Evolutionary conservation across 2,113 vertebrate genomes (phyloP).

Genomic region (Eulemur rufifrons): DNA sequence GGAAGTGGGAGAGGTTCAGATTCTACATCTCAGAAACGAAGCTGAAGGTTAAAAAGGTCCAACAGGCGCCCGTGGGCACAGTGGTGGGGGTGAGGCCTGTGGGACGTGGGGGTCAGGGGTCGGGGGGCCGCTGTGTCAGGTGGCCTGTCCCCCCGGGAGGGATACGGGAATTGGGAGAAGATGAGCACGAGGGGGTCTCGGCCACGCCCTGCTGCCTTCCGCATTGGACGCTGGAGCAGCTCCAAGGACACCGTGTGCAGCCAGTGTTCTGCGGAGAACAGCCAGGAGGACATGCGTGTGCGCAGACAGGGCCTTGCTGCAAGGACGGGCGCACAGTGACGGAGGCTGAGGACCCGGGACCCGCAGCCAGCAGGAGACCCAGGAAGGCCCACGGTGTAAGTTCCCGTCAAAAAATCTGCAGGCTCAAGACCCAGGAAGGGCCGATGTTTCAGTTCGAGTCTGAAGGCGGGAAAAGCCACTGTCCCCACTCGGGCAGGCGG

Average conservation of each 20-base stretch:
- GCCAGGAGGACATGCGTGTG: rapidly evolving
- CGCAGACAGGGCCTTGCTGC: background rate
- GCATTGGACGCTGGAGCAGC: background rate
- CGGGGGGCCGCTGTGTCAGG: rapidly evolving
- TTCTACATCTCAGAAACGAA: background rate
- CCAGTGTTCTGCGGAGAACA: background rate
- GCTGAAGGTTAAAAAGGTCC: background rate
- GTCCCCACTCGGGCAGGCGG: rapidly evolving
- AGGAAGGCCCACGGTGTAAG: rapidly evolving
- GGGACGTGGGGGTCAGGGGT: rapidly evolving
- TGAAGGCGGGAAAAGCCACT: background rate
- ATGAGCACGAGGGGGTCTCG: rapidly evolving
- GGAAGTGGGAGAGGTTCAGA: rapidly evolving
- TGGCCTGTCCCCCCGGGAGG: background rate
- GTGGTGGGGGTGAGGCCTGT: rapidly evolving
- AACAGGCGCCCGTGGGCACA: background rate
- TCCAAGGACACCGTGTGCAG: background rate
- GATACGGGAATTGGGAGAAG: background rate
- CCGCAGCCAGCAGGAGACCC: rapidly evolving
- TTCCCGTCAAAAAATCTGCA: background rate
- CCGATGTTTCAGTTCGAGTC: background rate
- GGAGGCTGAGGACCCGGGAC: background rate
- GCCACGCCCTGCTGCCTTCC: background rate
- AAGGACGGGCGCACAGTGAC: rapidly evolving
- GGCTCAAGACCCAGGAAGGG: background rate